Conservation (phyloP, 2,113 vertebrate genomes). For the Andinoacara biseriatus region DNA sequence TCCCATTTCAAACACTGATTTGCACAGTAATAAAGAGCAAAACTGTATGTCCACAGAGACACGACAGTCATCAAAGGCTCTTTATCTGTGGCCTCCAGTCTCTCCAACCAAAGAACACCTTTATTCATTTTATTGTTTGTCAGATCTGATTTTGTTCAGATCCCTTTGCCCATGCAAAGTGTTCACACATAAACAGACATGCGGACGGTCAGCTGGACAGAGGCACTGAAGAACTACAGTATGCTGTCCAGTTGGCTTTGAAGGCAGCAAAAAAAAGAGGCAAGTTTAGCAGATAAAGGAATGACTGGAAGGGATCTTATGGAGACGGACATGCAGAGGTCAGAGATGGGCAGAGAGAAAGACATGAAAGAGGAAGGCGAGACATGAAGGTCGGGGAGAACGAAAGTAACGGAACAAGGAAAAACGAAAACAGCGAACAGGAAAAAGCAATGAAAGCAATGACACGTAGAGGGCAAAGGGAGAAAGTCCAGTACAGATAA, state of each 20-base stretch:
- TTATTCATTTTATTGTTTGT: neutral
- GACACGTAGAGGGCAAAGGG: neutral
- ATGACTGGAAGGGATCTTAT: neutral
- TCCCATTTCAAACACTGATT: neutral
- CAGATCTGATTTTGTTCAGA: neutral
- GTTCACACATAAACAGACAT: neutral
- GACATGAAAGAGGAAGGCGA: neutral
- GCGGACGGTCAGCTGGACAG: neutral
- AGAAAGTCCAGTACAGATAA: neutral
- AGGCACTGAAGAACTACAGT: neutral
- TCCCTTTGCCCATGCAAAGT: too few relatives aligned
- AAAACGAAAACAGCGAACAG: neutral
- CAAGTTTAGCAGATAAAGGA: conserved; percentile 2
- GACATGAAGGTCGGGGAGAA: neutral
- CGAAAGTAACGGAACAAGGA: too few relatives aligned
- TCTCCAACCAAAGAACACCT: neutral
- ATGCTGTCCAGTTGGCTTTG: conserved; percentile 20
- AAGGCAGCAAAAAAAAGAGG: conserved; percentile 14
- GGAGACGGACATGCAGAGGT: conserved; percentile 27
- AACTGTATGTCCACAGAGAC: neutral
- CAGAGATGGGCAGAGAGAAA: neutral
- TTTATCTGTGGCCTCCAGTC: neutral
- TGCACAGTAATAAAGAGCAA: neutral
- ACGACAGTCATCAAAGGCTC: neutral
- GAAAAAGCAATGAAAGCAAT: neutral